Evolutionary conservation across 92 coral and sea anemone species (phyloP).

Genomic region (Epizoanthus rinbou): DNA sequence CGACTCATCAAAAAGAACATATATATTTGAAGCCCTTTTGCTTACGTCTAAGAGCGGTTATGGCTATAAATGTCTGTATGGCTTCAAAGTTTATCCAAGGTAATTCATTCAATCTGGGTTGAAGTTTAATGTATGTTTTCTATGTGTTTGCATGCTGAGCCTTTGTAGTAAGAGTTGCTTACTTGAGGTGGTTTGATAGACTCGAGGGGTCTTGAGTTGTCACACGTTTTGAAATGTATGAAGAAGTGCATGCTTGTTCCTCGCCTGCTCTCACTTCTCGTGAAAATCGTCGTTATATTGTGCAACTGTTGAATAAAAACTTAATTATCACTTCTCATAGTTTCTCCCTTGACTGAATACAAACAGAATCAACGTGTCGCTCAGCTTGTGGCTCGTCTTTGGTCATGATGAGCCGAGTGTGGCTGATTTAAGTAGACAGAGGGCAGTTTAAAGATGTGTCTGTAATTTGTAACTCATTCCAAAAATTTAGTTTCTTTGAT

Average conservation of each 20-base stretch:
- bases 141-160: slow-evolving; percentile 5
- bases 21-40: slow-evolving; percentile 38
- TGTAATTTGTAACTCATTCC: background rate
- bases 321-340: slow-evolving; percentile 12
- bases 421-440: background rate
- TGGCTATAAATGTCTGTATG: too few species aligned
- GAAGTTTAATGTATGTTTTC: slow-evolving; percentile 28
- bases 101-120: slow-evolving; percentile 7
- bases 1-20: slow-evolving; percentile 7
- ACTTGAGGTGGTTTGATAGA: slow-evolving; percentile 29
- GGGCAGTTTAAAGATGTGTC: background rate
- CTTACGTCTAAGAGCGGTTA: slow-evolving; percentile 3
- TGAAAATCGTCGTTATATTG: slow-evolving; percentile 34
- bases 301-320: slow-evolving; percentile 13
- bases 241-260: slow-evolving; percentile 5
- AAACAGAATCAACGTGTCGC: background rate
- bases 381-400: background rate
- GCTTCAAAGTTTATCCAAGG: slow-evolving; percentile 11
- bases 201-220: slow-evolving; percentile 23
- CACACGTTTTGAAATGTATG: background rate
- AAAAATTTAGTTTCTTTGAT: background rate
- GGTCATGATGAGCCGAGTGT: background rate
- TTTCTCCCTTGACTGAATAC: background rate
- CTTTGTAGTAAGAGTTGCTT: slow-evolving; percentile 2
- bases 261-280: slow-evolving; percentile 26